Evolutionary conservation across 37 sponge, comb jelly and placozoan genomes (phyloP), one percentile per base, ranked within the genome.

Genomic region (Halichondria panicea): DNA sequence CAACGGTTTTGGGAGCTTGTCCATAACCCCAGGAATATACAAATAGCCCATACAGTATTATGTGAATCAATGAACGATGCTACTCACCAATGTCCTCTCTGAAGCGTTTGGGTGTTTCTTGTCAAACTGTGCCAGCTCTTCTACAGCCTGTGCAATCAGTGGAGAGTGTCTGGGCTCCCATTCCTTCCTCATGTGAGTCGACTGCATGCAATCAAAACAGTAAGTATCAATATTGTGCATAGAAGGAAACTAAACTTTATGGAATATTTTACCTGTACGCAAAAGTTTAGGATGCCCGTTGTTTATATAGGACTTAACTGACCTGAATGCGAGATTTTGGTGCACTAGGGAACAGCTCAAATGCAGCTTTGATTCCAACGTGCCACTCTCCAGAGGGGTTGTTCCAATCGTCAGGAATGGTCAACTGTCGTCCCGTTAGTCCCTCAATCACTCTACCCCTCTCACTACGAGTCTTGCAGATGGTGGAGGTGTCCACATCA

Each of bases 371-470:
- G 8, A 80, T 37, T 6, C 97, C 97, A 77, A 96, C 62, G 65
- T 82, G 94, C 94, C 94, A 96, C 27, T 87, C 55, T 38, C 89
- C 92, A 52, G 82, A 72, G 3, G 97, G 97, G 72, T 96, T 96
- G 37, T 71, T 48, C 97, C 97, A 96, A 9, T 74, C 81, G 18
- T 76, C 82, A 24, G 97, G 97, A 34, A 96, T 87, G 75, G 75
- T 4, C 13, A 77, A 15, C 0, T 32, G 70, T 28, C 85, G 52
- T 3, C 91, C 88, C 25, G 85, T 77, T 19, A 87, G 68, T 4
- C 91, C 91, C 35, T 56, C 30, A 0, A 94, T 77, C 40, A 62
- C 61, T 33, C 81, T 59, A 15, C 35, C 36, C 6, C 65, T 67
- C 0, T 31, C 63, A 0, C 33, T 46, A 3, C 15, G 64, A 21